A percentile compares a stretch with the other conserved stretches of the same genome.
These are phyloP conservation scores for Athene noctua DNA, from an alignment of 2,113 vertebrate genomes.

Conservation along the genomic window DNA sequence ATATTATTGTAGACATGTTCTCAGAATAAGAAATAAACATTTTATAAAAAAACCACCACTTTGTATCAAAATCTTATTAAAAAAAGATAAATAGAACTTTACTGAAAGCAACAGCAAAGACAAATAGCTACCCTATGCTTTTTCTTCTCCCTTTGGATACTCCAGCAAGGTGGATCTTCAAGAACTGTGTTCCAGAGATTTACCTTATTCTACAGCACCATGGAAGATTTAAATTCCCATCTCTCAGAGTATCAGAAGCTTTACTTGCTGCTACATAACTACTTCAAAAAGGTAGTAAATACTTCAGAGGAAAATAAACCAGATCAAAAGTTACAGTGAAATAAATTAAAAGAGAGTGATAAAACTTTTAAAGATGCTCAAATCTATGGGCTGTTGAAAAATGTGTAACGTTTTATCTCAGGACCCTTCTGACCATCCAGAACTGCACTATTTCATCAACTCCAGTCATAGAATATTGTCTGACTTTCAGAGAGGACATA, in stretches of 20 bases:
- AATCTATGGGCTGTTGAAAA: neutral
- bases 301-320: neutral
- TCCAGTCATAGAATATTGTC: neutral
- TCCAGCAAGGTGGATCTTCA: neutral
- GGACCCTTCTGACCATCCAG: neutral
- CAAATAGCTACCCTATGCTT: neutral
- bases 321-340: neutral
- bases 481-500: fast-evolving
- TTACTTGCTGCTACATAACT: neutral
- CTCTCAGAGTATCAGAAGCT: neutral
- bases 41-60: neutral
- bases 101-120: neutral
- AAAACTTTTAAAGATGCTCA: neutral
- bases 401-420: neutral
- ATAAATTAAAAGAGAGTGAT: neutral
- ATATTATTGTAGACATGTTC: too few species aligned
- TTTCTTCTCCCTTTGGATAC: neutral
- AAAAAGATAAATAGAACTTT: neutral
- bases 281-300: neutral
- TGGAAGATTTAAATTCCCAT: neutral
- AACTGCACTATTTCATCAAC: fast-evolving
- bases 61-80: neutral
- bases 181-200: neutral
- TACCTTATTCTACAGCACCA: neutral
- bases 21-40: neutral